A percentile compares a stretch with the other conserved stretches of the same genome.
These are phyloP conservation scores for Sebastes vulpes DNA, from an alignment of 2,797 vertebrate genomes.

Conservation along the genomic window DNA sequence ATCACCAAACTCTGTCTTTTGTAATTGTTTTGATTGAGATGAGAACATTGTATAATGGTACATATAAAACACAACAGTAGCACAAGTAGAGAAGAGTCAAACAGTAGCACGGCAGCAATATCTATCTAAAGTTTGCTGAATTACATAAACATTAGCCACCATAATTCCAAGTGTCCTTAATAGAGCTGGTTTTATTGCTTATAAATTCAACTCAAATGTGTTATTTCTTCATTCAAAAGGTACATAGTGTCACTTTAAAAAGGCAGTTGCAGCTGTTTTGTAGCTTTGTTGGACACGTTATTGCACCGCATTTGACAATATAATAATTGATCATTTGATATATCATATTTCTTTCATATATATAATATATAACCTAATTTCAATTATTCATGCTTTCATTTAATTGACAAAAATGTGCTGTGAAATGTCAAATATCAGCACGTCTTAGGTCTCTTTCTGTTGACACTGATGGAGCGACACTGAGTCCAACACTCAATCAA, in stretches of 20 bases:
- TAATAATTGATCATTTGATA: too few relatives aligned
- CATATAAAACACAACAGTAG: too few relatives aligned
- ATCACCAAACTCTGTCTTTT: neutral
- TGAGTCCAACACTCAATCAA: neutral
- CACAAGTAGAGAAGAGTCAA: too few relatives aligned
- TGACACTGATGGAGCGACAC: neutral
- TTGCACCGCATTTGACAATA: neutral
- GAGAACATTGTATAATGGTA: neutral
- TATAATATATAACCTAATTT: neutral
- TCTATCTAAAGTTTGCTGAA: too few relatives aligned
- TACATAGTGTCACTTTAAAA: neutral
- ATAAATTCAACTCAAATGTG: neutral
- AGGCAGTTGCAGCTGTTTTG: too few relatives aligned
- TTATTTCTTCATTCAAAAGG: neutral
- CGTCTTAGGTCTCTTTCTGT: neutral
- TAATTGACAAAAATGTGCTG: neutral
- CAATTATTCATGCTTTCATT: neutral
- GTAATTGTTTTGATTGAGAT: neutral
- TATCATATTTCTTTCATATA: neutral
- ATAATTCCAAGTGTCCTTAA: too few relatives aligned
- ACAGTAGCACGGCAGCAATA: too few relatives aligned
- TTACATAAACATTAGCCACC: too few relatives aligned
- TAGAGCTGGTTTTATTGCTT: too few relatives aligned
- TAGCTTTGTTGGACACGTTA: neutral
- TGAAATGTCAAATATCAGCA: neutral